Conservation (phyloP, 2,797 vertebrate genomes). For the Cuniculus paca region DNA sequence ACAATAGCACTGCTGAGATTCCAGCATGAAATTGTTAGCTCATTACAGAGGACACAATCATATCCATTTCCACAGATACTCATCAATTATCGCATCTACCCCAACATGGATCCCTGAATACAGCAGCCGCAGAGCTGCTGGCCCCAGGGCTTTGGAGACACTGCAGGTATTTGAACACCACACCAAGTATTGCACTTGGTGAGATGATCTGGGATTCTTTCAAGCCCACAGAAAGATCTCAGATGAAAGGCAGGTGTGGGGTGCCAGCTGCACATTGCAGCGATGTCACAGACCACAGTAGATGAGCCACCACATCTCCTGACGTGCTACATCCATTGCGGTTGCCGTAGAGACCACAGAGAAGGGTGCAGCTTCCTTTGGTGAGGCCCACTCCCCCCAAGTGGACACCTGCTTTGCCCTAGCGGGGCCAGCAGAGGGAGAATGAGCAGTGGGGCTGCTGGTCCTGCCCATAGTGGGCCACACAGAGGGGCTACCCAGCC, state of each 20-base stretch:
- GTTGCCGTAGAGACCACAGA: accelerated
- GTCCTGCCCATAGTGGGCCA: accelerated
- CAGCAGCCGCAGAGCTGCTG: constrained; percentile 72
- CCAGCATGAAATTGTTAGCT: constrained; percentile 84
- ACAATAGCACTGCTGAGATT: constrained; percentile 83
- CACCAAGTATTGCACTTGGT: constrained; percentile 15
- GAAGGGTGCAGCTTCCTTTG: not conserved
- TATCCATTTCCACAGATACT: constrained; percentile 84
- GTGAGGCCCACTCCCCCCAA: not conserved
- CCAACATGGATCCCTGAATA: constrained; percentile 76
- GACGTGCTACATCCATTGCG: accelerated
- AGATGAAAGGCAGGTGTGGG: accelerated
- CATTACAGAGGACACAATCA: constrained; percentile 85
- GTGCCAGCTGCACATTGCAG: accelerated
- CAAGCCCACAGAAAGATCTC: not conserved
- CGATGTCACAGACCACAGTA: accelerated
- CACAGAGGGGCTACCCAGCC: accelerated
- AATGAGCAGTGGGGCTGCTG: accelerated
- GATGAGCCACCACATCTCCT: not conserved
- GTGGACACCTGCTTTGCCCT: accelerated
- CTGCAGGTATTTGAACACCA: not conserved
- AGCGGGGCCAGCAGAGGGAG: not conserved
- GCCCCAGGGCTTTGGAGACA: constrained; percentile 40
- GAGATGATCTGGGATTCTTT: not conserved
- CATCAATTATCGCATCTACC: constrained; percentile 81